Evolutionary conservation across 2,113 vertebrate genomes (phyloP).

Genomic region (Corapipo altera): DNA sequence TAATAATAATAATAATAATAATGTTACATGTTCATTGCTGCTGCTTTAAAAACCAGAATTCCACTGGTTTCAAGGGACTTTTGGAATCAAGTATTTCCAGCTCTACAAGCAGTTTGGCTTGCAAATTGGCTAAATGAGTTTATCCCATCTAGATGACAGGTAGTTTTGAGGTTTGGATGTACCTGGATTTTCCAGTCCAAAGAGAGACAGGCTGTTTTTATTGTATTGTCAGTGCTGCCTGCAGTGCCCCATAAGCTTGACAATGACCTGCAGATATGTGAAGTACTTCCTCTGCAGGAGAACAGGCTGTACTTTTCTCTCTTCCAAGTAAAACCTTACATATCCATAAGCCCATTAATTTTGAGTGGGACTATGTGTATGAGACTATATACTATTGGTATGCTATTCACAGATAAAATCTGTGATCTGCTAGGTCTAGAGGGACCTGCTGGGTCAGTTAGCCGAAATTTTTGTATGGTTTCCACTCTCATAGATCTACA

Average conservation of each 20-base stretch:
- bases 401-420: background rate
- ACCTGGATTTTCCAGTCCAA: background rate
- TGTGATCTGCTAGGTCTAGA: background rate
- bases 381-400: background rate
- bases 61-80: background rate
- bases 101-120: background rate
- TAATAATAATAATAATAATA: background rate
- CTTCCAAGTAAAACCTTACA: background rate
- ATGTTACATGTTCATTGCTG: rapidly evolving
- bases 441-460: background rate
- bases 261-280: background rate
- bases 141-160: background rate
- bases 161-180: background rate
- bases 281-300: background rate
- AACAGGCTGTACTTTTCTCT: background rate
- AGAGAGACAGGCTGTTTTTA: background rate
- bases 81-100: background rate
- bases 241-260: background rate
- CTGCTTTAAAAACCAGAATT: background rate
- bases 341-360: background rate
- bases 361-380: background rate
- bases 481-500: background rate
- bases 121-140: background rate
- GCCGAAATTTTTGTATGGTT: background rate
- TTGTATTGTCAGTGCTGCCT: background rate